Evolutionary conservation across 2,797 vertebrate species (phyloP), one percentile per base, ranked within the genome.

Genomic region (Labroides dimidiatus): DNA sequence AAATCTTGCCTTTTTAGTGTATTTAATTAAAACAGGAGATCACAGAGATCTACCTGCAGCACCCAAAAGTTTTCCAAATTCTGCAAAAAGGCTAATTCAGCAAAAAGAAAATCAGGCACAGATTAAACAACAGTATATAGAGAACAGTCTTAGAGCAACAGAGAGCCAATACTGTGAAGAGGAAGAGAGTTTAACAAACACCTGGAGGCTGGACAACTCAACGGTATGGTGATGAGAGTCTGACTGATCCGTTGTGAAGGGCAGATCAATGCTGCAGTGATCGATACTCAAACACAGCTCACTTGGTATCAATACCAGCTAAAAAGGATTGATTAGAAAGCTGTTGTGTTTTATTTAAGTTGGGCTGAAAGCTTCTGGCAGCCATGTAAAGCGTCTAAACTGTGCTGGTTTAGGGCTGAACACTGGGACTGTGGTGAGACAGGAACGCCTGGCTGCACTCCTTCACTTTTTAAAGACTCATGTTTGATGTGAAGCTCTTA

Each of bases 231-330:
- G 14, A n/a, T 17, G 10, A 30, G 48, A 23, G 20, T 20, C 47
- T 51, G 76, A 78, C 27, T 77, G 73, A 78, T 81, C 47, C 47
- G 44, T 1, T 19, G 74, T 60, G 73, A 81, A 68, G 81, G 60
- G 53, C 77, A 10, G 65, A 77, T 87, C 81, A 1, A 72, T 80
- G 27, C 27, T 3, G 4, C 44, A 11, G 66, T 20, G 36, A 75
- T 86, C 75, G 14, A 83, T 85, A 60, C 66, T 80, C 74, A 71
- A 64, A 81, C 69, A 16, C 60, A 36, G 52, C 50, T 61, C 69
- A 68, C 61, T 58, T 54, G 64, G 60, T 84, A 81, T 84, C 66
- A 58, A 84, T 78, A 77, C 62, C 68, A 49, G 5, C 78, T 72
- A 51, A 79, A 77, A 78, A 66, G 74, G 48, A 77, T 83, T 58